These are phyloP conservation scores for Lanius collurio DNA, from an alignment of 2,113 vertebrate species.

Conservation along the genomic window DNA sequence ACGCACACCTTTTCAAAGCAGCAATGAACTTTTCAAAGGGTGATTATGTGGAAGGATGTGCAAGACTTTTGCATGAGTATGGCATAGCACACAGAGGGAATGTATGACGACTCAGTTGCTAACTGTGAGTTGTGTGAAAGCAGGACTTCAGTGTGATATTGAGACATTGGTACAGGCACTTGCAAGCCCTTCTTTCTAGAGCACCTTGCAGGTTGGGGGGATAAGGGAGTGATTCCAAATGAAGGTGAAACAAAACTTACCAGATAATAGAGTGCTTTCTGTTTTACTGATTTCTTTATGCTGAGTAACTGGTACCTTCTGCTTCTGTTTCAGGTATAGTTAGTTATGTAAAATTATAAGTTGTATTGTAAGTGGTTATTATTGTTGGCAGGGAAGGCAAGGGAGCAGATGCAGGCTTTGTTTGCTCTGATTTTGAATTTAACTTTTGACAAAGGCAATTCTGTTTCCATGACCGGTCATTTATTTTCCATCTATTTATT, in stretches of 20 bases:
- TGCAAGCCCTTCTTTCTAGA: neutral
- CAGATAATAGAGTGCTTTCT: neutral
- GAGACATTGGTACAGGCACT: neutral
- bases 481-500: neutral
- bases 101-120: neutral
- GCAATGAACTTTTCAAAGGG: neutral
- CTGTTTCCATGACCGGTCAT: neutral
- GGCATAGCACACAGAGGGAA: neutral
- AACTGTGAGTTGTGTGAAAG: neutral
- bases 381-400: neutral
- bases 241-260: neutral
- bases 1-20: neutral
- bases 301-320: neutral
- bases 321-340: neutral
- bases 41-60: neutral
- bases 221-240: neutral
- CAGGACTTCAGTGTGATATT: neutral
- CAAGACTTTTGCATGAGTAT: neutral
- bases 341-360: neutral
- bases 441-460: neutral
- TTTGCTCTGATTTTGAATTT: slow-evolving; percentile 7
- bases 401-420: neutral
- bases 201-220: neutral
- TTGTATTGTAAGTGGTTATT: neutral
- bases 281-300: neutral